Base-by-base conservation (phyloP, 2,113 vertebrate species). In the Emydocephalus ijimae region DNA sequence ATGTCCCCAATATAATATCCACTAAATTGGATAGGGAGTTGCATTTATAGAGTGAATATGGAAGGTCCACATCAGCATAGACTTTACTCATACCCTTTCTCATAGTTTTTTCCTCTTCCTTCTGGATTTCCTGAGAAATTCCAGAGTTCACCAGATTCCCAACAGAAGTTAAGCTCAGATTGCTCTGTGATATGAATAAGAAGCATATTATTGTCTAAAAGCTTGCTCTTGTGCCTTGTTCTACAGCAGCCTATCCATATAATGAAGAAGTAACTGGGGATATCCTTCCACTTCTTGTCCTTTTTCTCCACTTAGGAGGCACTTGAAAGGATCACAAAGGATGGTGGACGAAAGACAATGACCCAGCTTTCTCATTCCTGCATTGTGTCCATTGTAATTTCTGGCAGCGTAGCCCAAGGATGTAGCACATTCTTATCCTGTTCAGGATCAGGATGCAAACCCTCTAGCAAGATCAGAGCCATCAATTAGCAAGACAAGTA, bases 61-160 rank as follows among this genome's bases (percentile, higher is more conserved):
- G 18, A 90, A 74, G 3, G 18, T 48, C 23, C 50, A 18, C 9
- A 39, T 54, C 10, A 23, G 48, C 61, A 81, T 4, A 21, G 45
- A 90, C n/a, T 52, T 90, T 52, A 50, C 26, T 64, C 15, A 50
- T 50, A n/a, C 29, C 48, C 20, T 1, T 15, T 74, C 20, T 86
- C 93, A 74, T 48, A 91, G 91, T 69, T 94, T 54, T 26, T 54
- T 50, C 15, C 23, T 29, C 93, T 54, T 2, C 39, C 88, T 85
- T 0, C 0, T 74, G 59, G 3, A 2, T 96, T 95, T 93, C 81
- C 91, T 29, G 29, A 61, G 39, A 48, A 87, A 90, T 56, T 43
- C 34, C 23, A 81, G 18, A 90, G 21, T 21, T 86, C 48, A 90
- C 87, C 92, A 57, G 55, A 48, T n/a, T 90, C 57, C 55, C 12